Evolutionary conservation across 2,797 vertebrate species (phyloP), one percentile per base, ranked within the genome.

Genomic region (Chaetophractus vellerosus): DNA sequence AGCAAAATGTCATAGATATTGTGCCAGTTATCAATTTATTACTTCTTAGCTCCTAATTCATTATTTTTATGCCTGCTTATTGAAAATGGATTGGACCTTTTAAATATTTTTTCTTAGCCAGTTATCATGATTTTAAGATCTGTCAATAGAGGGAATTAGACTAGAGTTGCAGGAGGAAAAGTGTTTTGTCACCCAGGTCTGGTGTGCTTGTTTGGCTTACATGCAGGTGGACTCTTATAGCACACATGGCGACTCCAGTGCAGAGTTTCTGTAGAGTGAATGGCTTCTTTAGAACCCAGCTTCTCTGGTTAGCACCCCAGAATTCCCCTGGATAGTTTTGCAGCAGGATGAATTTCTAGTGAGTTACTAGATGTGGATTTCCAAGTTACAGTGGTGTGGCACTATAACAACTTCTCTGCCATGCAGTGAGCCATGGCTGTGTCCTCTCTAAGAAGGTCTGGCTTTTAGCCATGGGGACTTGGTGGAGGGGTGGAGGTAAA

Each of bases 61-160:
- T 24, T 68, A 28, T 71, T 87, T 33, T 45, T 45, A 45, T 5
- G 19, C 64, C 66, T 64, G 33, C 41, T 26, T 0, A 36, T 26
- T 38, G 50, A 80, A 86, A 61, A 91, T 66, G n/a, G 50, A 59
- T 38, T 82, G 76, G 57, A 33, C 36, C 76, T 78, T 93, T 93
- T 64, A 36, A 57, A 18, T 68, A 33, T 24, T 88, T 75, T 86
- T 82, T 61, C 48, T 74, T 82, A 57, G 68, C 57, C 23, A 23
- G 18, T 2, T 64, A 57, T 8, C 45, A 82, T 11, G 26, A 45
- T 55, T 45, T 28, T 64, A 55, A 19, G 1, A 41, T 41, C 74
- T 66, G 38, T 41, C 55, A 72, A 33, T 4, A 87, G 55, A 63
- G 28, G 57, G 28, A 75, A 23, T 52, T 93, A 52, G 91, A 71